phyloP scores from a whole-genome alignment of 2,113 vertebrate species.

The Ifrita kowaldi region DNA sequence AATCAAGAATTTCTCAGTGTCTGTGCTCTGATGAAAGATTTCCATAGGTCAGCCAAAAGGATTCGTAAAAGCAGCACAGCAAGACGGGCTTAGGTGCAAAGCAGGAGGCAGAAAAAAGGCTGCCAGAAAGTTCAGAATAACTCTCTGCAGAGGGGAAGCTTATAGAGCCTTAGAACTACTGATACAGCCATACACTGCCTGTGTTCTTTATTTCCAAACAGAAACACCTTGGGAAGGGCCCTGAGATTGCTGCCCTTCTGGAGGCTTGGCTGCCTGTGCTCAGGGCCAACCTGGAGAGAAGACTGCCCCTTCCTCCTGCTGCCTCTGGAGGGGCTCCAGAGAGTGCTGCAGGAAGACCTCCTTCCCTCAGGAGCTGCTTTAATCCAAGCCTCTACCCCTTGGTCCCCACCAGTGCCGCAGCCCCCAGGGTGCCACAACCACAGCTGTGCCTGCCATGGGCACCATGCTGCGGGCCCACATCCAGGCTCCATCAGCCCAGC shows the following conservation, averaged over 20 bases:
- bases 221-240: background rate
- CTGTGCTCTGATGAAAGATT: background rate
- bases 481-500: background rate
- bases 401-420: rapidly evolving
- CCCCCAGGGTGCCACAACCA: background rate
- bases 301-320: background rate
- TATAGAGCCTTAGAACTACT: background rate
- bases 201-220: background rate
- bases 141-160: background rate
- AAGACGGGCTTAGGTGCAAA: background rate
- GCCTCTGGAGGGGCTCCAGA: background rate
- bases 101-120: background rate
- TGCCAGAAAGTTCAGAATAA: background rate
- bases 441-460: rapidly evolving
- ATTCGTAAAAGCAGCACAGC: background rate
- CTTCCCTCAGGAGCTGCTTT: background rate
- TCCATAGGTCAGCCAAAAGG: background rate
- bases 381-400: background rate
- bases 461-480: rapidly evolving
- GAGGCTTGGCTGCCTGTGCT: background rate
- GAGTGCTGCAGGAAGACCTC: rapidly evolving
- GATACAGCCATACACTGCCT: background rate
- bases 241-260: background rate
- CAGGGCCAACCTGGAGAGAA: background rate
- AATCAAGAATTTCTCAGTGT: background rate